These are phyloP conservation scores for Proteles cristata DNA, from an alignment of 2,113 vertebrate genomes.

Conservation along the genomic window DNA sequence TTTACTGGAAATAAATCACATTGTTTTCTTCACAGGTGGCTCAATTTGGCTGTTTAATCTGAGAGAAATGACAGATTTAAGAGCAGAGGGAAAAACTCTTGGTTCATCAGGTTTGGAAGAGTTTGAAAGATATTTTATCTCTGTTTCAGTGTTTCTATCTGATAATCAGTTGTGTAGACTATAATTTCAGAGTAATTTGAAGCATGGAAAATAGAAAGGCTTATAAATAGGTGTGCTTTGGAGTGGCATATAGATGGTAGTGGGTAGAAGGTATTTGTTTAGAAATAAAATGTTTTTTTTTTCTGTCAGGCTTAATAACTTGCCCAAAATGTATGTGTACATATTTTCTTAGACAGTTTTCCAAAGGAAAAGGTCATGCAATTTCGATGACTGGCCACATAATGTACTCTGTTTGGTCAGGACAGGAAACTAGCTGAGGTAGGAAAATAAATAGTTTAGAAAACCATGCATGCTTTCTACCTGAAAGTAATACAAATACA, in stretches of 20 bases:
- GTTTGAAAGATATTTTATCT: constrained; percentile 64
- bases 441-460: constrained; percentile 46
- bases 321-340: constrained; percentile 59
- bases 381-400: constrained; percentile 57
- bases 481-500: constrained; percentile 49
- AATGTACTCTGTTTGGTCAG: constrained; percentile 61
- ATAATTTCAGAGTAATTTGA: constrained; percentile 78
- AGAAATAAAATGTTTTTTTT: constrained; percentile 63
- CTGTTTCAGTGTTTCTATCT: constrained; percentile 42
- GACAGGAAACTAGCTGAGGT: constrained; percentile 27
- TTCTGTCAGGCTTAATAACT: constrained; percentile 75
- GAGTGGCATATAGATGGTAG: constrained; percentile 25
- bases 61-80: constrained; percentile 71
- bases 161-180: constrained; percentile 74
- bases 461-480: constrained; percentile 21
- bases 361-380: constrained; percentile 69
- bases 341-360: constrained; percentile 70
- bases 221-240: constrained; percentile 63
- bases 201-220: constrained; percentile 71
- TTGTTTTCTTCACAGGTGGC: constrained; percentile 63
- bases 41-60: constrained; percentile 79
- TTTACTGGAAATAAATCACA: constrained; percentile 64
- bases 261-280: constrained; percentile 62
- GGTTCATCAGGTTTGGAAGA: constrained; percentile 60
- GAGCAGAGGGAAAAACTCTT: background rate